Percentiles rank a stretch among this genome's conserved stretches.
Evolutionary conservation across 2,888 invertebrate genomes (phyloP).

Genomic region (Tetrapedia diversipes): DNA sequence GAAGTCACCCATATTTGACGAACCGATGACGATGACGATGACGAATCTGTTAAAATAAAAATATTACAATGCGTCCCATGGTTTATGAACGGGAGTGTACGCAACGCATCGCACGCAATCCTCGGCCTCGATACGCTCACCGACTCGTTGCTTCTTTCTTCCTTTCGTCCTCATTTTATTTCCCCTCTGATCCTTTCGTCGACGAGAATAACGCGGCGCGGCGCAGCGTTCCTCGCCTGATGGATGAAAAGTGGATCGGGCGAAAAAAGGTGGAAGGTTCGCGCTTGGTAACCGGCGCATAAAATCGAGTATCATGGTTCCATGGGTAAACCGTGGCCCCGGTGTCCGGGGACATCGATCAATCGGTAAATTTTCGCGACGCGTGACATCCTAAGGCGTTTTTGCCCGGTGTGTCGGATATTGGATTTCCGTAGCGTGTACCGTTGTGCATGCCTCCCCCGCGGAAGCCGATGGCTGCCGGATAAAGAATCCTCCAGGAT

Average conservation of each 20-base stretch:
- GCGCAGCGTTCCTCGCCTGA: conserved; percentile 8
- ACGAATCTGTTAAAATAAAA: no score
- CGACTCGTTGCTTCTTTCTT: not conserved
- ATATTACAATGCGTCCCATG: no score
- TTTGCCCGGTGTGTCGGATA: conserved; percentile 61
- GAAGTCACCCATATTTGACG: no score
- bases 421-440: conserved; percentile 64
- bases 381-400: conserved; percentile 60
- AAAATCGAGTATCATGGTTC: conserved; percentile 58
- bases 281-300: conserved; percentile 49
- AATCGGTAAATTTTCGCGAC: conserved; percentile 60
- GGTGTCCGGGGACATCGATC: conserved; percentile 55
- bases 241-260: conserved; percentile 37
- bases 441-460: conserved; percentile 55
- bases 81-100: not conserved
- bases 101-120: conserved; percentile 15
- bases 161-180: conserved; percentile 13
- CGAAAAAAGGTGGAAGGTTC: conserved; percentile 33
- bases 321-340: conserved; percentile 41
- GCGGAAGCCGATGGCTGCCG: conserved; percentile 49
- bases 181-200: not conserved
- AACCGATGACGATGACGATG: no score
- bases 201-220: no score
- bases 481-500: conserved; percentile 62
- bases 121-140: not conserved